Evolutionary conservation across 2,113 vertebrate genomes (phyloP).

Genomic region (Platysternon megacephalum): DNA sequence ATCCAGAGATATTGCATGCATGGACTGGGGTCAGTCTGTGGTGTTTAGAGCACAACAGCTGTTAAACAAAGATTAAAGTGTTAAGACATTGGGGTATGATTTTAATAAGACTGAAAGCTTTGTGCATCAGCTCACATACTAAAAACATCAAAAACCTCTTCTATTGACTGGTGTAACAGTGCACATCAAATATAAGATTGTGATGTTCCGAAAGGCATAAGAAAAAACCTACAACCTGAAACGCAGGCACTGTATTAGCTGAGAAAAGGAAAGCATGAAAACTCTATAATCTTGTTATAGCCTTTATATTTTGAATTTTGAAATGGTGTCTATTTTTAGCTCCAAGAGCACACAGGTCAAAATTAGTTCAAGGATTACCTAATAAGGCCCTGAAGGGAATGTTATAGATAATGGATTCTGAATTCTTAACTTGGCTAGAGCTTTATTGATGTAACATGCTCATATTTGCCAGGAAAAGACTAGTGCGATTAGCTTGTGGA

Average conservation of each 20-base stretch:
- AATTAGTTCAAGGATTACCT: conserved; percentile 61
- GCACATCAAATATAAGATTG: not conserved
- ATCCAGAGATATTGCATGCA: not conserved
- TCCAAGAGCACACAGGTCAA: conserved; percentile 12
- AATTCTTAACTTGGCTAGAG: conserved; percentile 56
- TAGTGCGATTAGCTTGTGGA: conserved; percentile 1
- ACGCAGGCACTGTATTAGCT: not conserved
- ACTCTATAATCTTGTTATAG: not conserved
- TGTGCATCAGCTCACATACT: not conserved
- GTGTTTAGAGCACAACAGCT: not conserved
- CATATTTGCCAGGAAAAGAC: conserved; percentile 34
- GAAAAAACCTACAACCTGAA: not conserved
- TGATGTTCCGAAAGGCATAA: not conserved
- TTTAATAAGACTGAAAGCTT: not conserved
- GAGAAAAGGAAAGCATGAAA: not conserved
- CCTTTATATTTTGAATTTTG: conserved; percentile 3
- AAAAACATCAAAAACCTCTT: not conserved
- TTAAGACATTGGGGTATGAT: not conserved
- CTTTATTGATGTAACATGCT: conserved; percentile 42
- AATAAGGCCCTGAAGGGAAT: conserved; percentile 58
- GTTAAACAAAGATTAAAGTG: not conserved
- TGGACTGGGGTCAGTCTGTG: not conserved
- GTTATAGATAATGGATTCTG: conserved; percentile 62
- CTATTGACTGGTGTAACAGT: not conserved
- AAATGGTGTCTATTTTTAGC: conserved; percentile 43